phyloP scores from a whole-genome alignment of 2,888 invertebrate genomes.

The Mesorhabditis spiculigera region DNA sequence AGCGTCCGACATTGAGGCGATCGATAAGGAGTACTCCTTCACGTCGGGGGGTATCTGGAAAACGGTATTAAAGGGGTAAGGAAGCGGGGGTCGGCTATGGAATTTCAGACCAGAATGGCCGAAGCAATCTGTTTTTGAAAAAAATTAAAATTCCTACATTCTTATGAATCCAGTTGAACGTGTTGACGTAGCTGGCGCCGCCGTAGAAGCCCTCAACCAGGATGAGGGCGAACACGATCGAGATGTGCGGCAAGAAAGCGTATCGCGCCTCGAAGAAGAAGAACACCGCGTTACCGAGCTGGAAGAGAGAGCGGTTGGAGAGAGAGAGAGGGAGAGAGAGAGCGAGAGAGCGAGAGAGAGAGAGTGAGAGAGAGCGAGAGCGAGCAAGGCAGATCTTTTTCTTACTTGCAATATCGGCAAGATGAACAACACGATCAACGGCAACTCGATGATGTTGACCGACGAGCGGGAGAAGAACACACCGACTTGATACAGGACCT shows the following conservation, averaged over 20 bases:
- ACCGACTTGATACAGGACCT: constrained; percentile 73
- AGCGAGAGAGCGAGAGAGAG: too few species aligned
- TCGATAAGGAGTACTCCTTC: constrained; percentile 72
- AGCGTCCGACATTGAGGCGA: constrained; percentile 67
- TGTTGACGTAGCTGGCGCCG: constrained; percentile 77
- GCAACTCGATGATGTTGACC: constrained; percentile 71
- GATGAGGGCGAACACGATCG: constrained; percentile 70
- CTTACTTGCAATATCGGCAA: constrained; percentile 56
- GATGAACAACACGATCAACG: constrained; percentile 58
- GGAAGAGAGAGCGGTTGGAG: too few species aligned
- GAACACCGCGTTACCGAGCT: constrained; percentile 70
- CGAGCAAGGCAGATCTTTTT: too few species aligned
- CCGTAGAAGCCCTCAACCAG: constrained; percentile 75
- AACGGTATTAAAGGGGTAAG: neutral
- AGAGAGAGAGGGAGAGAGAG: too few species aligned
- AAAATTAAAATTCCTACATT: constrained; percentile 66
- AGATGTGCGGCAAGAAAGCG: constrained; percentile 70
- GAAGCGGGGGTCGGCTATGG: too few species aligned
- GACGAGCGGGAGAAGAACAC: constrained; percentile 80
- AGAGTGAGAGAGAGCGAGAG: too few species aligned
- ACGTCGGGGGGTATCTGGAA: constrained; percentile 33
- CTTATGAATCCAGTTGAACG: constrained; percentile 73
- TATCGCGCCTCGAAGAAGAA: constrained; percentile 70
- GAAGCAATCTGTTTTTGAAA: too few species aligned
- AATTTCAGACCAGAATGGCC: too few species aligned